Evolutionary conservation across 1,140 invertebrate species (phyloP), one percentile per base, ranked within the genome.

Genomic region (Drosophila asahinai): DNA sequence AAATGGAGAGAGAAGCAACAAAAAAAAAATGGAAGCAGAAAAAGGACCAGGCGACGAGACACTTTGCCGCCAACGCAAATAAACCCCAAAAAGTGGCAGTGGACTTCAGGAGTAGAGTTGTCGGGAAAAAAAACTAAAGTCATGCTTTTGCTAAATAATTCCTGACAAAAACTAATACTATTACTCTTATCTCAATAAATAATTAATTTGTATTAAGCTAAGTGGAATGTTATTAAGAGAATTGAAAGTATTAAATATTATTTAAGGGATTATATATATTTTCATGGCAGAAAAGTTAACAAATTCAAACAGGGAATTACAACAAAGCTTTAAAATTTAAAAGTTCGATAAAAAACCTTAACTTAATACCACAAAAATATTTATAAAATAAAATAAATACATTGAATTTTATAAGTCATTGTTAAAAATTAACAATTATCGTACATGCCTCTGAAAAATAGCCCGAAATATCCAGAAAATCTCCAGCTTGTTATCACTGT

Each of bases 1-100:
- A 80, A 80, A 76, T 66, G 59, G 62, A 77, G 77, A 73, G 76
- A 48, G 67, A 72, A 48, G 51, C 51, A 61, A 22, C 19, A 22
- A 51, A 40, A 47, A 12, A 12, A 22, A 42, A 40, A 33, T 4
- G 15, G 22, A 30, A 40, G 25, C 15, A 42, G 40, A 52, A 25
- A 54, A 63, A 73, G 63, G 52, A 38, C 22, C 66, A 66, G 73
- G 83, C 86, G 86, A 90, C 84, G 86, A 90, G 86, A 91, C 86
- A 90, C 86, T 91, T 90, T 90, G 86, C 81, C 86, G 86, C 86
- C 86, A 90, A 90, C 75, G 82, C 82, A 90, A 90, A 91, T 77
- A 91, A 77, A 80, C 70, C 83, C 80, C 66, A 19, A 77, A 82
- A 80, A 66, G 49, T 80, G 38, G 49, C 2, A 38, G 33, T 42